Evolutionary conservation across 1,140 invertebrate genomes (phyloP).

Genomic region (Dreissena rostriformis): DNA sequence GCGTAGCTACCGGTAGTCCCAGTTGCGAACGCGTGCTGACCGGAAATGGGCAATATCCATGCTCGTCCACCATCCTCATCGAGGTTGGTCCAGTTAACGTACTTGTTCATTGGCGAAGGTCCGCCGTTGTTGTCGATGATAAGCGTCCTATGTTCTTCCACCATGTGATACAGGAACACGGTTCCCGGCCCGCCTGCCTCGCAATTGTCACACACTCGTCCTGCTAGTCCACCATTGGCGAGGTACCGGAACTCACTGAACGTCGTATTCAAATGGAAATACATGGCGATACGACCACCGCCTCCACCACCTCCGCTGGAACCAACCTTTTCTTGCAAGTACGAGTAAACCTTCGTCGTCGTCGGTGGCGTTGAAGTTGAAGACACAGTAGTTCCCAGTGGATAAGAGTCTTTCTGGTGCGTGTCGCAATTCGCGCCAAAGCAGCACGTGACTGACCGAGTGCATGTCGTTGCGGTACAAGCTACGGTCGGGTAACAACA

Average conservation of each 20-base stretch:
- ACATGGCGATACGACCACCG: conserved; percentile 71
- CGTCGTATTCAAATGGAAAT: conserved; percentile 68
- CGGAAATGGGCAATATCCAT: conserved; percentile 73
- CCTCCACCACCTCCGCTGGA: conserved; percentile 64
- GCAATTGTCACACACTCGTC: conserved; percentile 53
- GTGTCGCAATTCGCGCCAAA: conserved; percentile 10
- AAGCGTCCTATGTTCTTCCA: conserved; percentile 67
- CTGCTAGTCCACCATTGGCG: conserved; percentile 67
- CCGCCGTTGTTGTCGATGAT: conserved; percentile 71
- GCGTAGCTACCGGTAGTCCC: conserved; percentile 30
- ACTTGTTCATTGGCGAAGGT: conserved; percentile 59
- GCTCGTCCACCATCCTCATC: conserved; percentile 65
- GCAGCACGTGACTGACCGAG: conserved; percentile 33
- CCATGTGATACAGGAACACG: conserved; percentile 69
- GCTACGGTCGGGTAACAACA: conserved; percentile 42
- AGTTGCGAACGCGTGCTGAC: conserved; percentile 65
- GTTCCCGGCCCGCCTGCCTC: conserved; percentile 71
- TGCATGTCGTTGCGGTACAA: conserved; percentile 23
- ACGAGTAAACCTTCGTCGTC: conserved; percentile 14
- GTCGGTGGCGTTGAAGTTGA: conserved; percentile 27
- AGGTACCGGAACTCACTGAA: conserved; percentile 72
- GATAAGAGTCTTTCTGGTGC: conserved; percentile 8
- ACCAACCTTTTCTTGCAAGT: conserved; percentile 12
- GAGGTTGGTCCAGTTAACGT: conserved; percentile 67
- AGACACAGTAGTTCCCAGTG: conserved; percentile 23